These are phyloP conservation scores for Papilio protenor DNA, from an alignment of 2,888 invertebrate species.

Conservation along the genomic window DNA sequence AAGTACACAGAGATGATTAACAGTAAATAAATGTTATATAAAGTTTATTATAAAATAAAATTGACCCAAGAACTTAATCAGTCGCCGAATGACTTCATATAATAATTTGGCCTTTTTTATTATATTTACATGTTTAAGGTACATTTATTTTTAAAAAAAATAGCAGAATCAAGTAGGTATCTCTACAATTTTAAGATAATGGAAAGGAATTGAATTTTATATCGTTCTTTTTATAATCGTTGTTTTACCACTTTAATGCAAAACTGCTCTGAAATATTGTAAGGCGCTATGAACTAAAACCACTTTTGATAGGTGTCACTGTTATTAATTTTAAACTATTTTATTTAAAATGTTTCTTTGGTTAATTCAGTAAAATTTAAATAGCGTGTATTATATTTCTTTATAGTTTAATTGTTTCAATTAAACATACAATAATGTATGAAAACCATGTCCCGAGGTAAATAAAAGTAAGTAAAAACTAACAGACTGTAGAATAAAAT, in stretches of 20 bases:
- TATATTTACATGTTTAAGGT: not conserved
- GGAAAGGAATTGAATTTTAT: not conserved
- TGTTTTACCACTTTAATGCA: not conserved
- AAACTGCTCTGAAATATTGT: not conserved
- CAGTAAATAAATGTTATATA: not conserved
- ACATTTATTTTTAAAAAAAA: not conserved
- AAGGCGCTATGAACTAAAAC: not conserved
- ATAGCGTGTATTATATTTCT: not conserved
- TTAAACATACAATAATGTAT: not conserved
- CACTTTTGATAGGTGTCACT: too few species aligned
- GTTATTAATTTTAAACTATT: too few species aligned
- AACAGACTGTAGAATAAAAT: conserved; percentile 15
- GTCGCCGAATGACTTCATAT: not conserved
- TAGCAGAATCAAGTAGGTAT: not conserved
- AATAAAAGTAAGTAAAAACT: not conserved
- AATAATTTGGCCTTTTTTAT: not conserved
- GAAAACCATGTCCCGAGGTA: too few species aligned
- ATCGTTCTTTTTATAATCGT: not conserved
- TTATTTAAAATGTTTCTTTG: too few species aligned
- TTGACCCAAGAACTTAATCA: not conserved
- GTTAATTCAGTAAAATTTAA: too few species aligned
- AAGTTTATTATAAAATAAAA: not conserved
- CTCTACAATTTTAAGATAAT: not conserved
- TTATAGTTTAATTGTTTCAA: not conserved
- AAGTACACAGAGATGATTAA: conserved; percentile 7